Conservation (phyloP, 2,113 vertebrate genomes). For the Hippocampus abdominalis region DNA sequence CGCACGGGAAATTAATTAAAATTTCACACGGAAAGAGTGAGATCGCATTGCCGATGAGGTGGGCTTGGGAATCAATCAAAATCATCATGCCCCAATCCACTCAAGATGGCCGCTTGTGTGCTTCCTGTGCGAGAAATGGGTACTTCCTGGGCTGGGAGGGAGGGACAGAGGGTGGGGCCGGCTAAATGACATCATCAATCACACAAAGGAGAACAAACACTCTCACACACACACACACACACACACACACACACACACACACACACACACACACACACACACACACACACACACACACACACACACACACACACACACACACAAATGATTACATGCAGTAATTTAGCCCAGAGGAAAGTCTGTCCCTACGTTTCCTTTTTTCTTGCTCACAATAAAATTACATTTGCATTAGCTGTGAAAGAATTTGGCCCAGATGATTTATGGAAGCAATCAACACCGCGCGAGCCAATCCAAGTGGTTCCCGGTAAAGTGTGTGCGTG, state of each 20-base stretch:
- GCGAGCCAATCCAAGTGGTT: conserved; percentile 50
- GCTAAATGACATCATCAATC: conserved; percentile 91
- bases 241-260: too few species aligned
- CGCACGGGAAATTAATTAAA: conserved; percentile 93
- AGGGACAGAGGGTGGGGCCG: conserved; percentile 72
- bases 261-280: too few species aligned
- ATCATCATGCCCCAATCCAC: conserved; percentile 67
- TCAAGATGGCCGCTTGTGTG: conserved; percentile 75
- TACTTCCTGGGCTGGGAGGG: conserved; percentile 76
- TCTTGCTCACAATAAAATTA: conserved; percentile 78
- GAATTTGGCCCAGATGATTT: conserved; percentile 77
- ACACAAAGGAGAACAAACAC: conserved; percentile 55
- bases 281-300: too few species aligned
- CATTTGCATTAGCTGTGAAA: conserved; percentile 80
- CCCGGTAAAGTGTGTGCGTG: conserved; percentile 11
- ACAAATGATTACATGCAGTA: conserved; percentile 85
- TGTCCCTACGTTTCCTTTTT: conserved; percentile 50
- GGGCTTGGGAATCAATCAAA: conserved; percentile 64
- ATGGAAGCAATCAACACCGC: conserved; percentile 77
- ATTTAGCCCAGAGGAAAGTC: conserved; percentile 84
- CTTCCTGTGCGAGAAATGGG: conserved; percentile 82
- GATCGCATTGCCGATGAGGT: conserved; percentile 72
- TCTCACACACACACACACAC: too few species aligned
- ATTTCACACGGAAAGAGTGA: conserved; percentile 76
- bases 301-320: conserved; percentile 54